Base-by-base conservation (phyloP, 30 jellyfish, hydroid and myxozoan genomes). In the Turritopsis dohrnii region DNA sequence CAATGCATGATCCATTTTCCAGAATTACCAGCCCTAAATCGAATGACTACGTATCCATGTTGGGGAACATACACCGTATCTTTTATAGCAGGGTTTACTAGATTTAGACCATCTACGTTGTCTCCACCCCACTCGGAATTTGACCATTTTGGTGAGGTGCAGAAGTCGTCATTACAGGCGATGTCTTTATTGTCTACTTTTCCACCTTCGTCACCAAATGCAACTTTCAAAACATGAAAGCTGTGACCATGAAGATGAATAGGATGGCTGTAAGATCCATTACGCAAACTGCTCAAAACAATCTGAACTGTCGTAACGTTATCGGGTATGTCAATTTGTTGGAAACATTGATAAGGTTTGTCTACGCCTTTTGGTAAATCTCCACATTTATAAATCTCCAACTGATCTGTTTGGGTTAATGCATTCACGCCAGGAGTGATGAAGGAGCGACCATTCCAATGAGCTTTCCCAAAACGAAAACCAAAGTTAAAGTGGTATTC, bases 221-320 rank as follows among this genome's bases (percentile, higher is more conserved):
- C 96, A 88, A 91, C 81, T 26, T 91, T 91, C 60, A 91, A 79
- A 52, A 91, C 88, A 52, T 91, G 74, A 75, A 86, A 91, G 72
- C 96, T 86, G 71, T 91, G 97, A 7, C 96, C 60, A 41, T 41
- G 60, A 41, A 41, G 60, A 41, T 41, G 60, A 41, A 41, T 41
- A 41, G 60, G 96, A 66, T 90, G 97, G 28, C 95, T 81, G 29
- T 96, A 96, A 29, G 86, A 80, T 17, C 97, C 97, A n/a, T 81
- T 79, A 3, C 97, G 96, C 88, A 83, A 71, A 65, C 83, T 91
- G 18, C 85, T 82, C 88, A 88, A 91, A 19, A 91, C 90, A 90
- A 91, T 71, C 54, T 91, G 97, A 52, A 91, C 87, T 23, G 96
- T 87, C 13, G 60, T 13, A 3, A 41, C 60, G 60, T 91, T 83